Conservation (phyloP, 2,113 vertebrate genomes). For the Plotosus lineatus region DNA sequence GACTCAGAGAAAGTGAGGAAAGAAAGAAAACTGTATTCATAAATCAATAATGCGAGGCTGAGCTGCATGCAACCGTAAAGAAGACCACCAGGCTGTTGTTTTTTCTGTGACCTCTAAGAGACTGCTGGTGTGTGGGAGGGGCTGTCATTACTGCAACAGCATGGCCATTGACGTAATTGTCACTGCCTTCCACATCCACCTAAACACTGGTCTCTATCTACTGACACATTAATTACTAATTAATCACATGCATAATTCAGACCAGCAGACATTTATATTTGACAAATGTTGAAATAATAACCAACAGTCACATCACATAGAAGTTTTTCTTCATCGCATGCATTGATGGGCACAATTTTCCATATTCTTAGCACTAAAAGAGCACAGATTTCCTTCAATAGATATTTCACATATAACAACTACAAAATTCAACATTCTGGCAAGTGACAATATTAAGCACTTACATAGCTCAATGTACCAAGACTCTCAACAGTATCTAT, state of each 20-base stretch:
- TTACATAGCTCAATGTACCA: not conserved
- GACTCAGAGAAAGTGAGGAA: slow-evolving; percentile 18
- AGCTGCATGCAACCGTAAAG: slow-evolving; percentile 32
- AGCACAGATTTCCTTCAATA: not conserved
- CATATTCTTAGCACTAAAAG: not conserved
- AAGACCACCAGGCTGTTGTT: slow-evolving; percentile 13
- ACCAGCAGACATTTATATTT: not conserved
- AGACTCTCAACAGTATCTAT: not conserved
- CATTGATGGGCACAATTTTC: not conserved
- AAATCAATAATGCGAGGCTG: slow-evolving; percentile 63
- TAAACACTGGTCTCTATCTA: slow-evolving; percentile 8
- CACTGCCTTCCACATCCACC: slow-evolving; percentile 34
- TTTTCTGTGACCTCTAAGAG: slow-evolving; percentile 47
- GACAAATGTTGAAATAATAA: slow-evolving; percentile 5
- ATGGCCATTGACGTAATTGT: slow-evolving; percentile 45
- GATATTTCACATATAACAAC: not conserved
- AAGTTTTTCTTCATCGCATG: not conserved
- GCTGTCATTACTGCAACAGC: slow-evolving; percentile 53
- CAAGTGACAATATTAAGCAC: not conserved
- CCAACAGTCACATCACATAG: not conserved
- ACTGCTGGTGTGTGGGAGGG: slow-evolving; percentile 15
- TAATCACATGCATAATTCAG: slow-evolving; percentile 23
- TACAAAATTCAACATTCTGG: not conserved
- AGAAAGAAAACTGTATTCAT: slow-evolving; percentile 59
- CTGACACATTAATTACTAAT: slow-evolving; percentile 23